Conservation (phyloP, 2,888 invertebrate species). For the Drosophila recens region DNA sequence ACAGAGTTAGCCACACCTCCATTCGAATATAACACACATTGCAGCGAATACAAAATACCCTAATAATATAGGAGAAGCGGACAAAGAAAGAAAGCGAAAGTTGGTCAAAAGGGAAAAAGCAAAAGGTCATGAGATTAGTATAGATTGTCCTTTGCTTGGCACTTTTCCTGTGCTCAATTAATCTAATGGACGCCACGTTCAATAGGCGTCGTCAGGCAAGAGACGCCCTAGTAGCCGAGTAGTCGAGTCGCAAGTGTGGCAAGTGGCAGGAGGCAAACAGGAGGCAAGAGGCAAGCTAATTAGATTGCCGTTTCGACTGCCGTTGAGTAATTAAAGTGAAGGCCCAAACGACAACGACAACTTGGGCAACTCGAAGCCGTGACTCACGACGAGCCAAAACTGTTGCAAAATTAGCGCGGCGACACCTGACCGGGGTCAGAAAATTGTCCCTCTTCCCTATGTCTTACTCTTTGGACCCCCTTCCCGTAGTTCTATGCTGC, state of each 20-base stretch:
- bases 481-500: neutral
- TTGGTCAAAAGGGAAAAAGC: conserved; percentile 3
- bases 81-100: conserved; percentile 1
- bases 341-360: conserved; percentile 34
- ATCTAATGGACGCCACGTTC: conserved; percentile 58
- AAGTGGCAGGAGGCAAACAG: conserved; percentile 1
- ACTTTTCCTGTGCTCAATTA: conserved; percentile 51
- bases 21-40: neutral
- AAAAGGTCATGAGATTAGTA: conserved; percentile 29
- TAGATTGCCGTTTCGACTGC: conserved; percentile 66
- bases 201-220: conserved; percentile 39
- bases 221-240: conserved; percentile 11
- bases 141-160: conserved; percentile 17
- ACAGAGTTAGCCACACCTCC: neutral
- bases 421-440: conserved; percentile 33
- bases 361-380: conserved; percentile 18
- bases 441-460: neutral
- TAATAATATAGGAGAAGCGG: neutral
- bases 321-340: conserved; percentile 64
- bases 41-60: neutral
- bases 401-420: conserved; percentile 55
- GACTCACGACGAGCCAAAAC: conserved; percentile 39
- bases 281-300: conserved; percentile 56
- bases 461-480: neutral
- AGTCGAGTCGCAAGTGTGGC: neutral